A percentile compares a stretch with the other conserved stretches of the same genome.
Evolutionary conservation across 2,113 vertebrate genomes (phyloP).

Genomic region (Malaclemys terrapin): DNA sequence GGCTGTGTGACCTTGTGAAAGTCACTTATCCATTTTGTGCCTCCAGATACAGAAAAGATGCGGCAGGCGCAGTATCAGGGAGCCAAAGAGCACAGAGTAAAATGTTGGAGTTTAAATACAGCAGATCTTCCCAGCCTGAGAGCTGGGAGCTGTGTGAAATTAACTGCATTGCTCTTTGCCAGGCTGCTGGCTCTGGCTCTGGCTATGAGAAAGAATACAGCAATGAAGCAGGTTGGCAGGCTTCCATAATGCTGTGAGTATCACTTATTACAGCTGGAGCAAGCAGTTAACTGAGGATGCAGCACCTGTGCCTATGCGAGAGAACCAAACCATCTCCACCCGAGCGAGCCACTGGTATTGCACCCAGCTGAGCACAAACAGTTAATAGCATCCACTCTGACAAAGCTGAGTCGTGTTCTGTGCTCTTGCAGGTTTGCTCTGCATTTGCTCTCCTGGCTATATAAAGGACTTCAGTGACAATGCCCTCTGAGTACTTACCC

Average conservation of each 20-base stretch:
- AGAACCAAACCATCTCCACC: background rate
- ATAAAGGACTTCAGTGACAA: background rate
- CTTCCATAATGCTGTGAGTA: background rate
- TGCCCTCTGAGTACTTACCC: fast-evolving
- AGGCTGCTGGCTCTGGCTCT: background rate
- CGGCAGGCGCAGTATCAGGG: fast-evolving
- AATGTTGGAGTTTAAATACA: background rate
- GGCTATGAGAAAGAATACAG: background rate
- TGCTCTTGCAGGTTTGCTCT: background rate
- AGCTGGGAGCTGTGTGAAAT: background rate
- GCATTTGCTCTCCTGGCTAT: background rate
- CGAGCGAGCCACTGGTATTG: background rate
- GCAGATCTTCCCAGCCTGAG: background rate
- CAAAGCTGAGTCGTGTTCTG: fast-evolving
- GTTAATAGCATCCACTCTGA: background rate
- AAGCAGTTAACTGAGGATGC: background rate
- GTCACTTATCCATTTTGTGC: background rate
- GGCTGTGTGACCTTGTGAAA: fast-evolving
- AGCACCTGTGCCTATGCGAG: background rate
- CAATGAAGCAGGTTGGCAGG: background rate
- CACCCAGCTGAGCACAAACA: background rate
- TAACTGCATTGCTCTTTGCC: background rate
- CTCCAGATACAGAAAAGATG: background rate
- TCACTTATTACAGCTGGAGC: background rate
- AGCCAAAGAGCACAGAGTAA: background rate